A percentile compares a stretch with the other conserved stretches of the same genome.
phyloP scores from a whole-genome alignment of 1,140 invertebrate species.

The Apis florea region DNA sequence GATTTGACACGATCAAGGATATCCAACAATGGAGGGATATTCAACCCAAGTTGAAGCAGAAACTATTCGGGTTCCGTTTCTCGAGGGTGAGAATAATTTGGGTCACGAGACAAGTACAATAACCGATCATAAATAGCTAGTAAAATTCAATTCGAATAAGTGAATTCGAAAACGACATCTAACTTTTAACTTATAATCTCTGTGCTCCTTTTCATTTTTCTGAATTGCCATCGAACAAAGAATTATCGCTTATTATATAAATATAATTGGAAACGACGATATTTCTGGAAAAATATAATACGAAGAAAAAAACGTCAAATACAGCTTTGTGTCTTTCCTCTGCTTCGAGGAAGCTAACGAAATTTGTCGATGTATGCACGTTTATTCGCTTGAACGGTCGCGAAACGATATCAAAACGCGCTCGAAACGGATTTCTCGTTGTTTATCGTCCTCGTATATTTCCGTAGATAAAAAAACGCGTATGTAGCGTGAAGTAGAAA shows the following conservation, averaged over 20 bases:
- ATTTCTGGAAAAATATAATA: too few species aligned
- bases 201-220: too few species aligned
- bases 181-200: too few species aligned
- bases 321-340: neutral
- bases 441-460: neutral
- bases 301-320: neutral
- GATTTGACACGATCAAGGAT: slow-evolving; percentile 50
- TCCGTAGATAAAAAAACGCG: neutral
- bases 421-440: neutral
- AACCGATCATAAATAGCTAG: slow-evolving; percentile 55
- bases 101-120: slow-evolving; percentile 63
- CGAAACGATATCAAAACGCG: neutral
- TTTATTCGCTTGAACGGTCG: neutral
- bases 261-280: too few species aligned
- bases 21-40: slow-evolving; percentile 41
- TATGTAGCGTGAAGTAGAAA: neutral
- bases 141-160: slow-evolving; percentile 67
- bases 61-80: slow-evolving; percentile 62
- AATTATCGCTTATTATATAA: too few species aligned
- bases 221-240: too few species aligned
- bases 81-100: slow-evolving; percentile 56
- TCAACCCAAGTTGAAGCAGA: slow-evolving; percentile 45
- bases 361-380: neutral
- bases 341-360: neutral
- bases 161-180: slow-evolving; percentile 61